These are phyloP conservation scores for Mythimna lalbum DNA, from an alignment of 2,888 invertebrate genomes.

Conservation along the genomic window DNA sequence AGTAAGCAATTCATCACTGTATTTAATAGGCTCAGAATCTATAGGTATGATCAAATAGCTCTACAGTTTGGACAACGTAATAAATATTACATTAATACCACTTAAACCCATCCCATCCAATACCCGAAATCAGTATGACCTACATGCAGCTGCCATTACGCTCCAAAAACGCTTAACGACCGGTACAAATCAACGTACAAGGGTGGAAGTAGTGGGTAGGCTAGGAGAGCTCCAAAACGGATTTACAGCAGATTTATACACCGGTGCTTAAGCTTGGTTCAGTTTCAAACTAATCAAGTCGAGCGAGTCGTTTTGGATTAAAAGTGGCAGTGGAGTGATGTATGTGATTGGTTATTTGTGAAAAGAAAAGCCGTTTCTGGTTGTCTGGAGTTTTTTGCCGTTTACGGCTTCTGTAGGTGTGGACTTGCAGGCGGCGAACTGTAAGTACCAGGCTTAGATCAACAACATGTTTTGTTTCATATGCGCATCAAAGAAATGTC, in stretches of 20 bases:
- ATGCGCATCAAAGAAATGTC: too few species aligned
- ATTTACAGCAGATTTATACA: constrained; percentile 60
- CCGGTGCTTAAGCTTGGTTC: constrained; percentile 49
- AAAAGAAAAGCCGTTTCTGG: neutral
- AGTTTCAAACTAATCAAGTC: constrained; percentile 57
- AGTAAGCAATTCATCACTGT: neutral
- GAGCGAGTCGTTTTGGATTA: constrained; percentile 40
- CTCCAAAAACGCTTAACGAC: constrained; percentile 60
- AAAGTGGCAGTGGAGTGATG: constrained; percentile 23
- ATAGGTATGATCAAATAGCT: neutral
- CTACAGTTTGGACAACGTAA: neutral
- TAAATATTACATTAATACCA: constrained; percentile 25
- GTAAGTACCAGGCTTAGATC: too few species aligned
- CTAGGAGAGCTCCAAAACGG: constrained; percentile 42
- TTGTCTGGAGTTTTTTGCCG: neutral
- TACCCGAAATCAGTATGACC: constrained; percentile 58
- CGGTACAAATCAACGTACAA: constrained; percentile 59
- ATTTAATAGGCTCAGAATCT: neutral
- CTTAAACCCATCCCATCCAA: constrained; percentile 44
- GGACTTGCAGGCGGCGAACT: too few species aligned
- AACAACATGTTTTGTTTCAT: too few species aligned
- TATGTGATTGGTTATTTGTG: constrained; percentile 25
- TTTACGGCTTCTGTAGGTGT: too few species aligned
- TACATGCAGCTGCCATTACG: constrained; percentile 57
- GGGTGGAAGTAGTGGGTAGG: constrained; percentile 45